Percentiles rank a stretch among this genome's conserved stretches.
Conservation (phyloP, 2,113 vertebrate species). For the Pomatorhinus ruficollis region DNA sequence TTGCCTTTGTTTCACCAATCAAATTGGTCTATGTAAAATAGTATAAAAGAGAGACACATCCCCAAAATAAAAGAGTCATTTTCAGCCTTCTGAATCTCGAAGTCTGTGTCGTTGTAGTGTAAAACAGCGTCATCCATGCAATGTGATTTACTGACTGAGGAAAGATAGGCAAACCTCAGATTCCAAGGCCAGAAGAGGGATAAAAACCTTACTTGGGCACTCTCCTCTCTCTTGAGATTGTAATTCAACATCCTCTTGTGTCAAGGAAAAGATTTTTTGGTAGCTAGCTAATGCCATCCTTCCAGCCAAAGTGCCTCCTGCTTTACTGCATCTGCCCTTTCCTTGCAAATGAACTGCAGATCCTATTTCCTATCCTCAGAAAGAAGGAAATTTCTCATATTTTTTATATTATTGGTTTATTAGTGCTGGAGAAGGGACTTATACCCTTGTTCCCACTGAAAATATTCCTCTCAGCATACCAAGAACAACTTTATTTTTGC, state of each 20-base stretch:
- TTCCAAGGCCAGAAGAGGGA: neutral
- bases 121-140: neutral
- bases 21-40: too few relatives aligned
- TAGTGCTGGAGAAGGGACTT: neutral
- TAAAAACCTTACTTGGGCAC: neutral
- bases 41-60: too few relatives aligned
- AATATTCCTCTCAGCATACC: neutral
- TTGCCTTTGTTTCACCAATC: too few relatives aligned
- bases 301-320: conserved; percentile 11
- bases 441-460: neutral
- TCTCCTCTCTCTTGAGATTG: neutral
- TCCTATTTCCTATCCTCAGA: neutral
- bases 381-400: neutral
- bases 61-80: too few relatives aligned
- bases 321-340: conserved; percentile 26
- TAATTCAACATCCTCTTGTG: conserved; percentile 7
- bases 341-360: neutral
- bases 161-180: neutral
- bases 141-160: neutral
- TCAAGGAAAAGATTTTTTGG: conserved; percentile 55
- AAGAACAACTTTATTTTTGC: conserved; percentile 40
- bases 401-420: conserved; percentile 18
- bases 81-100: too few relatives aligned
- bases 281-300: conserved; percentile 14
- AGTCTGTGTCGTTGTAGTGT: too few relatives aligned